Percentiles rank a stretch among this genome's conserved stretches.
Evolutionary conservation across 2,888 invertebrate genomes (phyloP).

Genomic region (Digitonthophagus gazella): DNA sequence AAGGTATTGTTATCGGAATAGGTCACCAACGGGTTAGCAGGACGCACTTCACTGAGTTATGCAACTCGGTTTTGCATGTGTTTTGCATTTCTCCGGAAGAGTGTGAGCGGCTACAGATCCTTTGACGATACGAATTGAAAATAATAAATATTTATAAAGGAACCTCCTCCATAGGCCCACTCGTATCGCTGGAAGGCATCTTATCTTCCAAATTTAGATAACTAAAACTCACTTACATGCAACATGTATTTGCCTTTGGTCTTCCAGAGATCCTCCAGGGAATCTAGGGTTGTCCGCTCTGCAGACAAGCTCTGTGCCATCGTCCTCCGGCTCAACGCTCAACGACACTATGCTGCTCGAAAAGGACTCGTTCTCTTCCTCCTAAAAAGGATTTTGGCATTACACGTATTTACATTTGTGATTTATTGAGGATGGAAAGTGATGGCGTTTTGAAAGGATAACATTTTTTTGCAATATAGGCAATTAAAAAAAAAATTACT

Average conservation of each 20-base stretch:
- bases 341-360: slow-evolving; percentile 75
- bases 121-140: background rate
- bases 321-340: slow-evolving; percentile 74
- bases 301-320: slow-evolving; percentile 78
- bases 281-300: slow-evolving; percentile 86
- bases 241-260: slow-evolving; percentile 73
- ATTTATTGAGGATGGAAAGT: background rate
- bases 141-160: background rate
- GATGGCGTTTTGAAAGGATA: too few relatives aligned
- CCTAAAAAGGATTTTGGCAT: slow-evolving; percentile 44
- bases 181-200: background rate
- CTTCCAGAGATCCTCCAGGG: slow-evolving; percentile 76
- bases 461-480: background rate
- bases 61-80: background rate
- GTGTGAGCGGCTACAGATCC: background rate
- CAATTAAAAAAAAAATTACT: slow-evolving; percentile 42
- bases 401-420: slow-evolving; percentile 5
- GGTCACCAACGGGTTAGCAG: slow-evolving; percentile 21
- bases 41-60: slow-evolving; percentile 25
- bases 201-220: slow-evolving; percentile 8
- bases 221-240: slow-evolving; percentile 69
- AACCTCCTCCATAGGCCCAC: background rate
- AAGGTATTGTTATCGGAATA: slow-evolving; percentile 47
- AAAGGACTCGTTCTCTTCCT: slow-evolving; percentile 63
- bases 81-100: background rate